Conservation (phyloP, 2,888 invertebrate species). For the Lutraria lutraria region DNA sequence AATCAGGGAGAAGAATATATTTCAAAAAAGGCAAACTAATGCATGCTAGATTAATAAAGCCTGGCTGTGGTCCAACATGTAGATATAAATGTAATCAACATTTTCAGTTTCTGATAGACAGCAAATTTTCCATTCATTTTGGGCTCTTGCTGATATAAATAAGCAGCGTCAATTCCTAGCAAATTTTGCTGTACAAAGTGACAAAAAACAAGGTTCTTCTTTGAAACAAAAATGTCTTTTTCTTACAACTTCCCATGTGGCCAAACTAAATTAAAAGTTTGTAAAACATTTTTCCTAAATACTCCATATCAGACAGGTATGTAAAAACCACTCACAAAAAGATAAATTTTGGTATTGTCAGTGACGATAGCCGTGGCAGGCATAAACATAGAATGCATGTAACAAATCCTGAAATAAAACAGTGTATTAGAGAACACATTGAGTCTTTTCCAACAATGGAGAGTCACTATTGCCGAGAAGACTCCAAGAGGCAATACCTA, state of each 20-base stretch:
- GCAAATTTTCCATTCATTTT: slow-evolving; percentile 16
- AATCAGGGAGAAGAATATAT: too few relatives aligned
- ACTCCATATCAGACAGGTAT: slow-evolving; percentile 7
- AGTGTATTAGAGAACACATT: background rate
- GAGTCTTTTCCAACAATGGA: background rate
- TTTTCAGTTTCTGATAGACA: slow-evolving; percentile 1
- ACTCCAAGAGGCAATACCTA: slow-evolving; percentile 38
- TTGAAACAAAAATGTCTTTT: background rate
- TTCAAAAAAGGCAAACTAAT: too few relatives aligned
- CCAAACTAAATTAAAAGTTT: background rate
- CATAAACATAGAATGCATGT: too few relatives aligned
- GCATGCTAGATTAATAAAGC: slow-evolving; percentile 8
- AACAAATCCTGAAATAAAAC: background rate
- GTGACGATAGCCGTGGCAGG: too few relatives aligned
- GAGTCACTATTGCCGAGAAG: background rate
- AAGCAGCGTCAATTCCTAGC: slow-evolving; percentile 23
- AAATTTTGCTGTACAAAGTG: background rate
- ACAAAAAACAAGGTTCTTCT: background rate
- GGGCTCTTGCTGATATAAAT: too few relatives aligned
- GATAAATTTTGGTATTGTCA: too few relatives aligned
- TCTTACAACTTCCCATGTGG: background rate
- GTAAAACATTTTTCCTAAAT: slow-evolving; percentile 30
- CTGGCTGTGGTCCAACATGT: slow-evolving; percentile 20
- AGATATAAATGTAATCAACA: slow-evolving; percentile 18
- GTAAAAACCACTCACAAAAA: slow-evolving; percentile 24